Conservation (phyloP, 2,113 vertebrate species). For the Diphyllodes magnificus region DNA sequence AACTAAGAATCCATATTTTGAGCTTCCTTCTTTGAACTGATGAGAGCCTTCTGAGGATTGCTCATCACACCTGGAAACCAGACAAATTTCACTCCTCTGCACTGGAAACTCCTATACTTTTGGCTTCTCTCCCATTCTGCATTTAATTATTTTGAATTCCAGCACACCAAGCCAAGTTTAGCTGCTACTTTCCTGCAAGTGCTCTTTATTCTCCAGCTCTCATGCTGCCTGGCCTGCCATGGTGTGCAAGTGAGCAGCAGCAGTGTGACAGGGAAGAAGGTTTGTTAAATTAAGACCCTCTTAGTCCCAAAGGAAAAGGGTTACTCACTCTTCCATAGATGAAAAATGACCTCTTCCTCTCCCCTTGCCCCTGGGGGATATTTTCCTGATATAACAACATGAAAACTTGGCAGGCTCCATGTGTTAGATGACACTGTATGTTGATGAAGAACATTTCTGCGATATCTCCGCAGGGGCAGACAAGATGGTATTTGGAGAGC, state of each 20-base stretch:
- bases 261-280: not conserved
- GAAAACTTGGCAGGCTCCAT: slow-evolving; percentile 47
- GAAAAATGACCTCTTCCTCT: slow-evolving; percentile 49
- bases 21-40: not conserved
- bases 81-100: slow-evolving; percentile 48
- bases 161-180: slow-evolving; percentile 3
- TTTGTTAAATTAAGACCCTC: slow-evolving; percentile 43
- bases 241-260: slow-evolving; percentile 34
- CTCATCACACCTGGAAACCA: slow-evolving; percentile 47
- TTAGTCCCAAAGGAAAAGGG: slow-evolving; percentile 36
- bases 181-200: slow-evolving; percentile 31
- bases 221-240: not conserved
- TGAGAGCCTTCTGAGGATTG: not conserved
- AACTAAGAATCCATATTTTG: not conserved
- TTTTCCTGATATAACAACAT: slow-evolving; percentile 30
- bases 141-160: slow-evolving; percentile 58
- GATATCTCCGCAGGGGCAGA: slow-evolving; percentile 15
- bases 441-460: slow-evolving; percentile 44
- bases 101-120: slow-evolving; percentile 40
- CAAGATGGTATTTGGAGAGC: slow-evolving; percentile 32
- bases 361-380: slow-evolving; percentile 21
- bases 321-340: slow-evolving; percentile 51
- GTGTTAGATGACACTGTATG: slow-evolving; percentile 48
- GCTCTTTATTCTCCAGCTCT: not conserved
- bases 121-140: slow-evolving; percentile 40